These are phyloP conservation scores for Helogale parvula DNA, from an alignment of 2,113 vertebrate species.

Conservation along the genomic window DNA sequence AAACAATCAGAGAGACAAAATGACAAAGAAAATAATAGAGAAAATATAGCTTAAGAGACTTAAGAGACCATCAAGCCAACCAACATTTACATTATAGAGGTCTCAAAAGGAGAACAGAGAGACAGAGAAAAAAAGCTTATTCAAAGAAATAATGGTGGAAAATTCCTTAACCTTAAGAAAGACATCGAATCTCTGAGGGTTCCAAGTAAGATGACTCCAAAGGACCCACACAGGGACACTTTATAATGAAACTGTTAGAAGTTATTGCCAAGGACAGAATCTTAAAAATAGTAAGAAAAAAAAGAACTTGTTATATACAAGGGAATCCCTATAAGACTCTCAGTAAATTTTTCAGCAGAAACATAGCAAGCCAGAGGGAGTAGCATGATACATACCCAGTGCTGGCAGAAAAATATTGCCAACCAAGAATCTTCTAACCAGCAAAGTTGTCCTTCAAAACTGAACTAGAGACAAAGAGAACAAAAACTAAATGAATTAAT, in stretches of 20 bases:
- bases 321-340: not conserved
- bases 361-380: not conserved
- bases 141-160: not conserved
- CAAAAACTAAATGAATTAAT: not conserved
- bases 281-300: not conserved
- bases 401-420: not conserved
- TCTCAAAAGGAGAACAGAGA: not conserved
- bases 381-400: not conserved
- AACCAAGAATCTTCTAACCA: not conserved
- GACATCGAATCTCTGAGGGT: not conserved
- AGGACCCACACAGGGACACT: not conserved
- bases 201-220: not conserved
- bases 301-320: not conserved
- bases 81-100: not conserved
- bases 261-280: not conserved
- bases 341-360: not conserved
- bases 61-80: not conserved
- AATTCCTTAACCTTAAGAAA: not conserved
- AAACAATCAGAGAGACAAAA: not conserved
- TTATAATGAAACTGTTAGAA: not conserved
- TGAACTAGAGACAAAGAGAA: not conserved
- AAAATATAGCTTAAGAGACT: not conserved
- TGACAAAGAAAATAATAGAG: not conserved
- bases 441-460: not conserved
- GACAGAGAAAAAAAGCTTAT: not conserved